Evolutionary conservation across 2,888 invertebrate genomes (phyloP), one percentile per base, ranked within the genome.

Genomic region (Lottia scabra): DNA sequence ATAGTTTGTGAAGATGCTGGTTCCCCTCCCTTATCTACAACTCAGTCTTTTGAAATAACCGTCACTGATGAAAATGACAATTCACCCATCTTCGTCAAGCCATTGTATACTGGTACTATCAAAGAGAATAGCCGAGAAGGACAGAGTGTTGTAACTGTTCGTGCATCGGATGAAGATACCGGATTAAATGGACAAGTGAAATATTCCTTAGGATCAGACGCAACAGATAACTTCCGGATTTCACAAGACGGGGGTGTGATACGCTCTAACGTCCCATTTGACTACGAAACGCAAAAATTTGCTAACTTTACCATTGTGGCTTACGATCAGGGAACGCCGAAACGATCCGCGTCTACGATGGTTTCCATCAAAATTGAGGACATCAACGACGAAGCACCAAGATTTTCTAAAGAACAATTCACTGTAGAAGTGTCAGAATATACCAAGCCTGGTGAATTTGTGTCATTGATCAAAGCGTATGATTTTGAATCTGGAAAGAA

Each of bases 1-100:
- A 78, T 88, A n/a, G 68, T 74, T n/a, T 87, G 87, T 68, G 75
- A 80, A 16, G 88, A 88, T 75, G 79, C 81, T 2, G 88, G 87
- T 2, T 76, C 71, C 6, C 85, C 85, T 6, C 82, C 86, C 4
- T 72, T 85, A 38, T 77, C 78, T 8, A 80, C 80, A 38, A 75
- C 77, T 15, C 81, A 78, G 64, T 81, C 73, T 13, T 83, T 88
- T 70, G 74, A 74, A 45, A 83, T 88, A 26, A 71, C 78, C n/a
- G 82, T 88, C 16, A 72, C 75, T 6, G 88, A 88, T 75, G 84
- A 85, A 76, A 88, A 88, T 74, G 88, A 88, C 78, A 79, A 87
- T 69, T 64, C 76, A 5, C 88, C 88, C 13, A 46, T 71, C 10
- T 87, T 87, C 73, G 70, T 73, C 8, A 71, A 81, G 63, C 38